Evolutionary conservation across 2,113 vertebrate genomes (phyloP).

Genomic region (Muntiacus reevesi): DNA sequence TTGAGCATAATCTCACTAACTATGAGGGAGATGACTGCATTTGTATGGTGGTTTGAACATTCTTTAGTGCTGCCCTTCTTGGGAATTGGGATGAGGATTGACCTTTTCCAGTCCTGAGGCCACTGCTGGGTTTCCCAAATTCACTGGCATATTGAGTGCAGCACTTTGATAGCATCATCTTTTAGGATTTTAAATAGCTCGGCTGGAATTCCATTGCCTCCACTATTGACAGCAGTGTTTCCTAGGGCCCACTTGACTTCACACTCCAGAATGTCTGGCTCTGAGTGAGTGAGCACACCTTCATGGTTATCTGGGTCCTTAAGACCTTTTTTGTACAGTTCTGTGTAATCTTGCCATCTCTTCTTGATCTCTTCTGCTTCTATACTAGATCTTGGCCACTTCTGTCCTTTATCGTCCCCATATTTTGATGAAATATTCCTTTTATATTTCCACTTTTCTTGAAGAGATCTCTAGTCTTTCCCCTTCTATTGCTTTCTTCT

Average conservation of each 20-base stretch:
- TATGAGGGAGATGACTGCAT: neutral
- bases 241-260: neutral
- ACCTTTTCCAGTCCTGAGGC: neutral
- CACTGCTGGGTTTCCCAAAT: neutral
- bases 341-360: neutral
- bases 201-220: neutral
- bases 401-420: neutral
- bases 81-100: neutral
- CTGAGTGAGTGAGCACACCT: neutral
- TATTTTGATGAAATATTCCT: neutral
- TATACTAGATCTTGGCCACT: neutral
- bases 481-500: neutral
- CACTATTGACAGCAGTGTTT: neutral
- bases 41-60: neutral
- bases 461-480: neutral
- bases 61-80: neutral
- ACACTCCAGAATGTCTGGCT: neutral
- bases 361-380: neutral
- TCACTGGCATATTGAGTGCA: neutral
- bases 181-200: neutral
- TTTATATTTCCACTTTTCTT: neutral
- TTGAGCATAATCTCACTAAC: neutral
- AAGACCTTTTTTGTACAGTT: neutral
- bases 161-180: neutral
- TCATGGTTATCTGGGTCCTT: neutral